A percentile compares a stretch with the other conserved stretches of the same genome.
These are phyloP conservation scores for Orthonyx spaldingii DNA, from an alignment of 2,113 vertebrate genomes.

Conservation along the genomic window DNA sequence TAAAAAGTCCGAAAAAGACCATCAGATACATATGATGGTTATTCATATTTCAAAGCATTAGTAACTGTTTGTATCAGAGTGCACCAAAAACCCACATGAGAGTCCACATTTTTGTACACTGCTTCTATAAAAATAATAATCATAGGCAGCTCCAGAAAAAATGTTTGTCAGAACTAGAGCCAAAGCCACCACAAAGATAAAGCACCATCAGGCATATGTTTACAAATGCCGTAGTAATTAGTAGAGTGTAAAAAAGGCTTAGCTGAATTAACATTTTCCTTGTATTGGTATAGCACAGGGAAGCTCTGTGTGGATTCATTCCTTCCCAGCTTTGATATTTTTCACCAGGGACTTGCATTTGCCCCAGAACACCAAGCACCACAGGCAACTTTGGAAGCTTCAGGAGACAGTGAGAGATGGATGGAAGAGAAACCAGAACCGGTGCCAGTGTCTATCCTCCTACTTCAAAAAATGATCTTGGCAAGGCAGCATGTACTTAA, in stretches of 20 bases:
- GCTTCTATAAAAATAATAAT: slow-evolving; percentile 11
- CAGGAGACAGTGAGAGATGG: background rate
- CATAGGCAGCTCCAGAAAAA: slow-evolving; percentile 29
- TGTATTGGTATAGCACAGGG: background rate
- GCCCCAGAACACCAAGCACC: background rate
- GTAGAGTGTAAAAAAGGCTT: slow-evolving; percentile 32
- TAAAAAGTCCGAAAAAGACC: background rate
- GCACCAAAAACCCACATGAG: slow-evolving; percentile 28
- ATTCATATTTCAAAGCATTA: slow-evolving; percentile 48
- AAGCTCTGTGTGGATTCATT: slow-evolving; percentile 7
- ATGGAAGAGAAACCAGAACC: background rate
- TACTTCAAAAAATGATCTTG: background rate
- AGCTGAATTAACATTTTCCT: slow-evolving; percentile 30
- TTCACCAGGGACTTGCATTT: background rate
- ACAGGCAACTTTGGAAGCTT: background rate
- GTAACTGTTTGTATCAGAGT: slow-evolving; percentile 26
- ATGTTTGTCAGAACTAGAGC: slow-evolving; percentile 1
- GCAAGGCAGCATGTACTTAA: background rate
- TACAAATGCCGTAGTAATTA: slow-evolving; percentile 57
- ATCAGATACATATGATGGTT: slow-evolving; percentile 30
- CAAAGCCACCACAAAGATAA: slow-evolving; percentile 38
- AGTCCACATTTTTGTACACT: slow-evolving; percentile 17
- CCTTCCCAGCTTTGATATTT: slow-evolving; percentile 20
- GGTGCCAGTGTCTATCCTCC: background rate
- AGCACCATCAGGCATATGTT: slow-evolving; percentile 62